Base-by-base conservation (phyloP, 2,113 vertebrate species). In the Oncorhynchus clarkii region DNA sequence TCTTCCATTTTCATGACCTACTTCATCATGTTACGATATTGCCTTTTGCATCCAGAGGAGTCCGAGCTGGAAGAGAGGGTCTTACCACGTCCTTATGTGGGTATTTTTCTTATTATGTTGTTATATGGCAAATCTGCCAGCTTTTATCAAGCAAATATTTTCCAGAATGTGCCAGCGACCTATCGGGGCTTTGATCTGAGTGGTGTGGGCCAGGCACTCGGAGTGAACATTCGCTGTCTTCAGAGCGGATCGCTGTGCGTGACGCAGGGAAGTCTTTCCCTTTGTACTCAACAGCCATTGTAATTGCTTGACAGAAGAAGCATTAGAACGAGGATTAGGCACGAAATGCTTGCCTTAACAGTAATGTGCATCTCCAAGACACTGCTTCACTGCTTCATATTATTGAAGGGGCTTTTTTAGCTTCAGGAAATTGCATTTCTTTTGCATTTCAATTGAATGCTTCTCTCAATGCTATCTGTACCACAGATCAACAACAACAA, bases 221-320 rank as follows among this genome's bases (percentile, higher is more conserved):
- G 65, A 79, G 74, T 76, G 64, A 71, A 45, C 27, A 0, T 34
- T 18, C 78, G 11, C 79, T 70, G 68, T 83, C 81, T 82, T 71
- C 65, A 12, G 78, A 84, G 71, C 20, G 72, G 64, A 76, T 18
- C 16, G 29, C 67, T 68, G 78, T 90, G 89, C 84, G 82, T 91
- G 90, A 90, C 78, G 81, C 80, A 60, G 75, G 62, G 68, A 88
- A 88, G 84, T 76, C 85, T 34, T 85, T 67, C 73, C 79, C 84
- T 88, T 85, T 89, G 89, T 85, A 88, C 72, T 71, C 80, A 85
- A 87, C 80, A 84, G 82, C 78, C 64, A 14, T 13, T 89, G 90
- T 90, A 93, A 88, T 92, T 89, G 79, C 86, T 84, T 84, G 84
- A 88, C 86, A 89, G 82, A 90, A 87, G 84, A 49, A 73, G 89